These are phyloP conservation scores for Drosophila prosaltans DNA, from an alignment of 1,140 invertebrate species.

Conservation along the genomic window DNA sequence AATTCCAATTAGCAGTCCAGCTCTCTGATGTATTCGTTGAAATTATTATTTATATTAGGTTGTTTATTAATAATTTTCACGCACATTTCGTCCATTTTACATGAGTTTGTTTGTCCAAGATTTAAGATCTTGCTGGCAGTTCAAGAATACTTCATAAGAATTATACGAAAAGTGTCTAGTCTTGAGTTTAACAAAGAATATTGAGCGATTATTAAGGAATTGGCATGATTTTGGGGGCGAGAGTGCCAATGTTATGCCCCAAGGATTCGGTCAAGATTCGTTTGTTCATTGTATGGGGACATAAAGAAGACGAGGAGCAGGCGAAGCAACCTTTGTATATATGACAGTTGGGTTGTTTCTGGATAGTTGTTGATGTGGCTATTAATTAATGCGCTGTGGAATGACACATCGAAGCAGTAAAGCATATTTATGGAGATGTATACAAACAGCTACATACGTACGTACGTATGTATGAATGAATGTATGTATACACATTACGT, in stretches of 20 bases:
- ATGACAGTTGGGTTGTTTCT: constrained; percentile 45
- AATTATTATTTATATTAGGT: constrained; percentile 82
- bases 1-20: constrained; percentile 81
- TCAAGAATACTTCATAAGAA: background rate
- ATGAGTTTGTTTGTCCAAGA: constrained; percentile 15
- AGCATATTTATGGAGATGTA: constrained; percentile 76
- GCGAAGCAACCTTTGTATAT: constrained; percentile 16
- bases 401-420: constrained; percentile 65
- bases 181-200: constrained; percentile 17
- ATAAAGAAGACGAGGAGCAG: background rate
- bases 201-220: constrained; percentile 43
- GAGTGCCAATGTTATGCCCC: constrained; percentile 28
- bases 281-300: constrained; percentile 5
- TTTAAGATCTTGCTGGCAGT: background rate
- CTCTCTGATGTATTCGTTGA: constrained; percentile 79
- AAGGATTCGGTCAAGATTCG: constrained; percentile 54
- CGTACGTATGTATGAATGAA: constrained; percentile 6
- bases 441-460: constrained; percentile 31
- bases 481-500: background rate
- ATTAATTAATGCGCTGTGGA: constrained; percentile 79
- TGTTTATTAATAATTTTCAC: constrained; percentile 72
- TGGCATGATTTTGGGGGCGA: constrained; percentile 57
- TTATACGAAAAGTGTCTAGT: background rate
- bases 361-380: constrained; percentile 79
- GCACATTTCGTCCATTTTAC: constrained; percentile 26